phyloP scores from a whole-genome alignment of 2,888 invertebrate species.

The Dilophus febrilis region DNA sequence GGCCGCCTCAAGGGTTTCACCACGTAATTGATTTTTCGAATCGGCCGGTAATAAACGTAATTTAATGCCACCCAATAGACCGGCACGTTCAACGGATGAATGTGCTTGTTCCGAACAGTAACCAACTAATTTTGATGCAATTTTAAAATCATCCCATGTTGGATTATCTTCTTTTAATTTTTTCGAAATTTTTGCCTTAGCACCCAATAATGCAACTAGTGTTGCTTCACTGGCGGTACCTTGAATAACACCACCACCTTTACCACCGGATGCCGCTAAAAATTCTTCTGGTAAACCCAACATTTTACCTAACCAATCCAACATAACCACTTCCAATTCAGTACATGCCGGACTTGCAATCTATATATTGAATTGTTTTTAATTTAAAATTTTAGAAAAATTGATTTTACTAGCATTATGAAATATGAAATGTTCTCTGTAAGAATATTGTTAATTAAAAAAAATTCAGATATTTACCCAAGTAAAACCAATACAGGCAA shows the following conservation, averaged over 20 bases:
- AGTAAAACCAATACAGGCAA: constrained; percentile 90
- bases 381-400: too few species aligned
- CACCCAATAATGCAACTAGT: constrained; percentile 78
- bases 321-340: constrained; percentile 84
- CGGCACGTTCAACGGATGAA: constrained; percentile 86
- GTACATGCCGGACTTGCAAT: constrained; percentile 91
- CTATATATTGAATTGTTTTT: too few species aligned
- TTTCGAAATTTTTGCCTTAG: constrained; percentile 56
- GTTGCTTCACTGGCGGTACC: constrained; percentile 93
- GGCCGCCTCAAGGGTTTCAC: constrained; percentile 55
- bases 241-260: constrained; percentile 80
- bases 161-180: constrained; percentile 53
- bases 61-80: constrained; percentile 70
- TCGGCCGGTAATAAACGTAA: constrained; percentile 59
- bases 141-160: constrained; percentile 54
- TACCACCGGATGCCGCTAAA: constrained; percentile 64
- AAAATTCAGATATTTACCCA: constrained; percentile 79
- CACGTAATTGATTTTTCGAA: constrained; percentile 51
- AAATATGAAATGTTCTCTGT: too few species aligned
- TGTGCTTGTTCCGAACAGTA: constrained; percentile 84
- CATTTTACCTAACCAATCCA: constrained; percentile 94
- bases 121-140: constrained; percentile 64
- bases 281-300: constrained; percentile 71
- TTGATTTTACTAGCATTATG: too few species aligned
- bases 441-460: too few species aligned